These are phyloP conservation scores for Eublepharis macularius DNA, from an alignment of 2,113 vertebrate genomes.

Conservation along the genomic window DNA sequence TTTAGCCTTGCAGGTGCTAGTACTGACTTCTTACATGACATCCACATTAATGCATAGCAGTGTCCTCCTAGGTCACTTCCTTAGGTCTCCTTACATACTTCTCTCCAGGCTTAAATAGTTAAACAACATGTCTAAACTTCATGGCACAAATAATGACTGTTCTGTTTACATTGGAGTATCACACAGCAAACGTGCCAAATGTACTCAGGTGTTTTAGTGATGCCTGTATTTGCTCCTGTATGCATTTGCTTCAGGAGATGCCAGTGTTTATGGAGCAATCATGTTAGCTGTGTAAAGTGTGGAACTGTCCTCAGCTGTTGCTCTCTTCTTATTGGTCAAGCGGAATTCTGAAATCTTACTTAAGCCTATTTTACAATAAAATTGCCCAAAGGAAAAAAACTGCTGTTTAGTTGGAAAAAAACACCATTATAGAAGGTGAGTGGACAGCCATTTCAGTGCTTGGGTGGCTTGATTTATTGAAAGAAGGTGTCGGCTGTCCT, in stretches of 20 bases:
- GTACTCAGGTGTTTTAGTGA: too few relatives aligned
- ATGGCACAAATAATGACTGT: not conserved
- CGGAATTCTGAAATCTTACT: not conserved
- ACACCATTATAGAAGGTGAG: not conserved
- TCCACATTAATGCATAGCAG: fast-evolving
- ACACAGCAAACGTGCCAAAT: not conserved
- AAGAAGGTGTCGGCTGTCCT: too few relatives aligned
- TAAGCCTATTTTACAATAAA: not conserved
- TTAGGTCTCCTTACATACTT: fast-evolving
- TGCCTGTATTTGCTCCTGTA: too few relatives aligned
- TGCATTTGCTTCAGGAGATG: not conserved
- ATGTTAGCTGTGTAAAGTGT: not conserved
- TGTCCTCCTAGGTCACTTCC: not conserved
- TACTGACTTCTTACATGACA: not conserved
- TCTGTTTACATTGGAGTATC: not conserved
- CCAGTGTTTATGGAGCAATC: not conserved
- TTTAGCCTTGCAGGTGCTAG: conserved; percentile 8
- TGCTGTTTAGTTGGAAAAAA: not conserved
- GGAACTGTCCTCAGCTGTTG: not conserved
- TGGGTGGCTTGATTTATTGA: not conserved
- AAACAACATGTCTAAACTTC: not conserved
- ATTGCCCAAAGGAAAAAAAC: not conserved
- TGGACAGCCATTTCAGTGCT: not conserved
- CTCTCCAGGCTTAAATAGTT: not conserved
- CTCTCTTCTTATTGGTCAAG: not conserved